Base-by-base conservation (phyloP, 2,113 vertebrate genomes). In the Brachyhypopomus gauderio region DNA sequence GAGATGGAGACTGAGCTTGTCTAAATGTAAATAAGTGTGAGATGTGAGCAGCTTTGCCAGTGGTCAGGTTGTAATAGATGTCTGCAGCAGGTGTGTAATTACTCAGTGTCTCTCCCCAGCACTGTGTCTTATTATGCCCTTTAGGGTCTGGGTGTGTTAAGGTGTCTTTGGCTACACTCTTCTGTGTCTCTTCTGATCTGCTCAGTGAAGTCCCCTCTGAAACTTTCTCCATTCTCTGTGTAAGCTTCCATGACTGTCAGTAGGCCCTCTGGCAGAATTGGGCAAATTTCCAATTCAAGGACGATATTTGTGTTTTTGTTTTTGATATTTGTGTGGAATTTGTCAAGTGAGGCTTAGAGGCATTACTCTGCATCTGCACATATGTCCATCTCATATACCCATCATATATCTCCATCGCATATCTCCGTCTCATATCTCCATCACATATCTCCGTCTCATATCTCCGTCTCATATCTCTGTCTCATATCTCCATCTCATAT, bases 21-120 rank as follows among this genome's bases (percentile, higher is more conserved):
- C 92, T 92, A 92, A 93, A 93, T 93, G 90, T 92, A 92, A 93
- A 93, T 91, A 88, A 87, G 88, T 88, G 73, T 70, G 86, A 83
- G 77, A 72, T 85, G 88, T 88, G 76, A 87, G 76, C 78, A 78
- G 83, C 87, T 85, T 80, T 84, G 78, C 77, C 77, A 83, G 78
- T 87, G 88, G 62, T 64, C 79, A 58, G 81, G 89, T 85, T 88
- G 84, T 92, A 92, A 92, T 90, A 87, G 91, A 92, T 92, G 92
- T 91, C 88, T 70, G 83, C 80, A 84, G 85, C 87, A 86, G 84
- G 85, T 83, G 86, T 86, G 88, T 89, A 91, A 92, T 94, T 91
- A 93, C 91, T 92, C 93, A 92, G 85, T 91, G 91, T 92, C 91
- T 89, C 75, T 82, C 23, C 79, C 83, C 83, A 72, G 73, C 85